Base-by-base conservation (phyloP, 2,797 vertebrate species). In the Spinibarbus caldwelli region DNA sequence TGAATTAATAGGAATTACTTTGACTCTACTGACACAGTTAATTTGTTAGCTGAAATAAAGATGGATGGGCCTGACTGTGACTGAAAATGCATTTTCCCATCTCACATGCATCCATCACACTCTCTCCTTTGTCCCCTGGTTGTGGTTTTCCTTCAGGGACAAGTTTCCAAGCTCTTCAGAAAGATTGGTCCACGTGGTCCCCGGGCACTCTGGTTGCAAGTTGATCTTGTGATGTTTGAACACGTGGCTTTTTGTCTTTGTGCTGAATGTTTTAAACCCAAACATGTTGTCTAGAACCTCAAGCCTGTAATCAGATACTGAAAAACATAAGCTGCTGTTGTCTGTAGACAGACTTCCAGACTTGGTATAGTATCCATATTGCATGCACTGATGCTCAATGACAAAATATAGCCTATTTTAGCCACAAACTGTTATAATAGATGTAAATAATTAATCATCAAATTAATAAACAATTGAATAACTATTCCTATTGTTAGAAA, bases 181-280 rank as follows among this genome's bases (percentile, higher is more conserved):
- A 2, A 70, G 66, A 29, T 19, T 34, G 10, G 41, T 66, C 26
- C 59, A 66, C 59, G 59, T 41, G 66, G 47, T 57, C 79, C 17
- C 6, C 34, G 3, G 15, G 47, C 17, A 81, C 29, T 71, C 34
- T 64, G 59, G 41, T 66, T 47, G 29, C 17, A 71, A 71, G 31
- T 57, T 62, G 38, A 73, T 82, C 38, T 59, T n/a, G 57, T 82
- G 47, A 57, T 71, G 47, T 57, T 62, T 75, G 14, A 11, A 17
- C 54, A 75, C 12, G 62, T 23, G 36, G 54, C 21, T 49, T 75
- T 34, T 62, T 31, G 70, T 83, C 38, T 64, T 64, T n/a, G 19
- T 59, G 52, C 54, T 73, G 21, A 70, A 82, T 34, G 38, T 17
- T 82, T 73, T 73, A 34, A n/a, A 38, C 31, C 52, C 38, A 72